Evolutionary conservation across 2,797 vertebrate genomes (phyloP).

Genomic region (Pangasius krempfi): DNA sequence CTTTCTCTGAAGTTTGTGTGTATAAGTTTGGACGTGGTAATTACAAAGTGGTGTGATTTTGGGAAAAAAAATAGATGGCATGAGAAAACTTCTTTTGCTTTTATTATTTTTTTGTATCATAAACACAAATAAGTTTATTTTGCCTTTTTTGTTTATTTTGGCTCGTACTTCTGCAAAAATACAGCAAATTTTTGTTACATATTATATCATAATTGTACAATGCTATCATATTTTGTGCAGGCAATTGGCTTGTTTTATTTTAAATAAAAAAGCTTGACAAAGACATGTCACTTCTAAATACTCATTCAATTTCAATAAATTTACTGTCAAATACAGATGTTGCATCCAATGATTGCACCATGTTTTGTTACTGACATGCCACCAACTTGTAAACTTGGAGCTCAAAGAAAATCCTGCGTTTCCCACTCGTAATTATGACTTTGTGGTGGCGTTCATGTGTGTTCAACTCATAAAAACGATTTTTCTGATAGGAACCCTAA

Average conservation of each 20-base stretch:
- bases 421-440: neutral
- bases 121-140: neutral
- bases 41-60: neutral
- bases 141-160: too few relatives aligned
- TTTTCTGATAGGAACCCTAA: neutral
- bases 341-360: too few relatives aligned
- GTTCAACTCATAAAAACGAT: neutral
- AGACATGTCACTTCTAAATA: too few relatives aligned
- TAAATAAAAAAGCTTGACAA: too few relatives aligned
- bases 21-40: neutral
- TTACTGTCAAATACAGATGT: too few relatives aligned
- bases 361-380: neutral
- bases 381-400: neutral
- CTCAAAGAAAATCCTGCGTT: neutral
- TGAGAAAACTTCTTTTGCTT: neutral
- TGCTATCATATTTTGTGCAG: too few relatives aligned
- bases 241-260: too few relatives aligned
- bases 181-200: too few relatives aligned
- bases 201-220: too few relatives aligned
- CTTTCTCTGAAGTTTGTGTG: neutral
- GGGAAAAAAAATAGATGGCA: neutral
- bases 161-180: too few relatives aligned
- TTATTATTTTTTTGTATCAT: neutral
- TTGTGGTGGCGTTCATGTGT: neutral
- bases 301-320: too few relatives aligned